These are phyloP conservation scores for Prionace glauca DNA, from an alignment of 2,797 vertebrate species.

Conservation along the genomic window DNA sequence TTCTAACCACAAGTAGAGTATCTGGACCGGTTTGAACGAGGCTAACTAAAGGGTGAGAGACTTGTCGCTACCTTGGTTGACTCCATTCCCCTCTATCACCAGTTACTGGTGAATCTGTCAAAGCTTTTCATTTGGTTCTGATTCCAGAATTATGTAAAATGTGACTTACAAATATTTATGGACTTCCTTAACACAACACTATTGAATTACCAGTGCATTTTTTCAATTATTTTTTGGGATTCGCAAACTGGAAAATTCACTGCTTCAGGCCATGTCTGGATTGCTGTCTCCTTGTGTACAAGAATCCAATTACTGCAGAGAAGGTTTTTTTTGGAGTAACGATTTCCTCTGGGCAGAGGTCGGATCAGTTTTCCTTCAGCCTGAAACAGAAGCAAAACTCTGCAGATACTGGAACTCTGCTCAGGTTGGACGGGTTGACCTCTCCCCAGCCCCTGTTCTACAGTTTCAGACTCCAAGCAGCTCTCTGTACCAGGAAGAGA, in stretches of 20 bases:
- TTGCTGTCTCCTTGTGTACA: not conserved
- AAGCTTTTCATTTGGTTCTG: constrained; percentile 19
- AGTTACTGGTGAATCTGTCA: not conserved
- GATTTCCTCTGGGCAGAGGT: not conserved
- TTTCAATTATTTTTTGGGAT: constrained; percentile 31
- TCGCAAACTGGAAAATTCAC: constrained; percentile 26
- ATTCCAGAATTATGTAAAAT: not conserved
- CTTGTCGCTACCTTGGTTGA: not conserved
- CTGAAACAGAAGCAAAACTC: not conserved
- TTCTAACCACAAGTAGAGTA: not conserved
- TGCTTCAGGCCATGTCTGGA: constrained; percentile 17
- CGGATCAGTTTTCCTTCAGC: constrained; percentile 26
- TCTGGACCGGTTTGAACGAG: not conserved
- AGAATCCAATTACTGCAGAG: constrained; percentile 4
- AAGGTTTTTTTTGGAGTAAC: constrained; percentile 15
- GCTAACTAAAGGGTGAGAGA: not conserved
- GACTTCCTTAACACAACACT: constrained; percentile 20
- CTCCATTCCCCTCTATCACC: not conserved
- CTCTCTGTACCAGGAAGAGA: not conserved
- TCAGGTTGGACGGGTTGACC: no score
- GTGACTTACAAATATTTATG: constrained; percentile 26
- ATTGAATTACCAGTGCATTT: constrained; percentile 30
- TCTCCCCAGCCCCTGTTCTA: not conserved
- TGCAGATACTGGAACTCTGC: not conserved
- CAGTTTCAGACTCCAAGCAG: not conserved